Base-by-base conservation (phyloP, 2,113 vertebrate genomes). In the Pomatorhinus ruficollis region DNA sequence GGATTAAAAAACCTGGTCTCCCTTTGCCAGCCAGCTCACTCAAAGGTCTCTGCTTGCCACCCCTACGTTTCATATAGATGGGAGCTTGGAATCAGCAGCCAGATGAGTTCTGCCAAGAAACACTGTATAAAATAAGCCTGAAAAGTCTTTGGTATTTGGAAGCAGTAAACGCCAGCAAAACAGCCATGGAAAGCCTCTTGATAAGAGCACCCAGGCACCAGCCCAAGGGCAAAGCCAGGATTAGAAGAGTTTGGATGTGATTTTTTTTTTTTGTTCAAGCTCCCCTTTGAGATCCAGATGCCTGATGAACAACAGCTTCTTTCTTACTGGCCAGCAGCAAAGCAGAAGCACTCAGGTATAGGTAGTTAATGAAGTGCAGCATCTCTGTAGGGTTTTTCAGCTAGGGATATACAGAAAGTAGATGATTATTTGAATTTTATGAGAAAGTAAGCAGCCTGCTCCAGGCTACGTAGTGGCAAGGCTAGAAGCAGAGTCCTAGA, bases 71-170 rank as follows among this genome's bases (percentile, higher is more conserved):
- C 86, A 30, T 14, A 35, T 3, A 60, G 57, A 59, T 50, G 35
- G 31, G 65, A 90, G 66, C 15, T 28, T 35, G 35, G 54, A 40
- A 69, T 54, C 4, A 6, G 54, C 47, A 77, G 59, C 27, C 69
- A 65, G 69, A 52, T n/a, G 30, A 47, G 24, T 40, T 64, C 44
- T 91, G 80, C 83, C 64, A 53, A 78, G 44, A 66, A 83, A 27
- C 50, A 15, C 15, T 39, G 12, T 44, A 87, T 30, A 54, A 52
- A 95, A 64, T 39, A 42, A 92, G 68, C 66, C 63, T 68, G 75
- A 30, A 74, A 88, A 80, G 72, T 22, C 52, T 77, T 37, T 70
- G 83, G 27, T 50, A 83, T 95, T 74, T 91, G 80, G 83, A 83
- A 95, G 61, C 53, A 88, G 61, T n/a, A 75, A 93, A 59, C 0